A percentile compares a stretch with the other conserved stretches of the same genome.
Evolutionary conservation across 2,888 invertebrate genomes (phyloP).

Genomic region (Zaprionus bogoriensis): DNA sequence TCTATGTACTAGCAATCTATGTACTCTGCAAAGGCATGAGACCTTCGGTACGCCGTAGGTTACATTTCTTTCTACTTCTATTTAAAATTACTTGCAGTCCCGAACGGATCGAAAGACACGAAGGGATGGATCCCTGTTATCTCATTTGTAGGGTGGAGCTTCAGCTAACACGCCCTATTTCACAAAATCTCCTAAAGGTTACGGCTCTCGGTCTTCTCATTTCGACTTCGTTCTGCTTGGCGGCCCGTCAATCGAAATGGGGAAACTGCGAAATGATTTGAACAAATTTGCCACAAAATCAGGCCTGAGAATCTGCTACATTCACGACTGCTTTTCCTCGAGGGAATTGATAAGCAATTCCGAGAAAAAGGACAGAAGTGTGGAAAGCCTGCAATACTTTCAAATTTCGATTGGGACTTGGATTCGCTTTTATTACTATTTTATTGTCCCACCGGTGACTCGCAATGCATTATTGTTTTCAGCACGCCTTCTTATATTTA

Average conservation of each 20-base stretch:
- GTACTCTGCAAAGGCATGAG: too few species aligned
- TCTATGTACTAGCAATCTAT: too few species aligned
- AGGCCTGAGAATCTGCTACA: conserved; percentile 38
- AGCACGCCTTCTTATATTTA: not conserved
- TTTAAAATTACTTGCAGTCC: too few species aligned
- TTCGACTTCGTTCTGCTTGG: conserved; percentile 18
- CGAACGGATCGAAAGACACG: too few species aligned
- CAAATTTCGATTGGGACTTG: not conserved
- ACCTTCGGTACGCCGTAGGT: too few species aligned
- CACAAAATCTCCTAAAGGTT: conserved; percentile 13
- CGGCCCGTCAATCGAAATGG: conserved; percentile 22
- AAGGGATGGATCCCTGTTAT: too few species aligned
- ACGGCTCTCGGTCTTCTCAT: too few species aligned
- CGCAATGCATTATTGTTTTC: not conserved
- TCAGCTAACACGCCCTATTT: conserved; percentile 37
- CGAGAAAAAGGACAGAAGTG: conserved; percentile 10
- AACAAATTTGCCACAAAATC: conserved; percentile 62
- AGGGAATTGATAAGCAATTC: conserved; percentile 55
- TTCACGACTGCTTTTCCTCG: conserved; percentile 33
- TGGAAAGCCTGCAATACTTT: not conserved
- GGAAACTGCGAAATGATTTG: conserved; percentile 27
- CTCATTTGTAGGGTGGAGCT: conserved; percentile 35
- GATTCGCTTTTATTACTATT: conserved; percentile 32
- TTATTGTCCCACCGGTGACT: conserved; percentile 37
- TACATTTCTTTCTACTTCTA: too few species aligned